Conservation (phyloP, 2,113 vertebrate species). For the Vombatus ursinus region DNA sequence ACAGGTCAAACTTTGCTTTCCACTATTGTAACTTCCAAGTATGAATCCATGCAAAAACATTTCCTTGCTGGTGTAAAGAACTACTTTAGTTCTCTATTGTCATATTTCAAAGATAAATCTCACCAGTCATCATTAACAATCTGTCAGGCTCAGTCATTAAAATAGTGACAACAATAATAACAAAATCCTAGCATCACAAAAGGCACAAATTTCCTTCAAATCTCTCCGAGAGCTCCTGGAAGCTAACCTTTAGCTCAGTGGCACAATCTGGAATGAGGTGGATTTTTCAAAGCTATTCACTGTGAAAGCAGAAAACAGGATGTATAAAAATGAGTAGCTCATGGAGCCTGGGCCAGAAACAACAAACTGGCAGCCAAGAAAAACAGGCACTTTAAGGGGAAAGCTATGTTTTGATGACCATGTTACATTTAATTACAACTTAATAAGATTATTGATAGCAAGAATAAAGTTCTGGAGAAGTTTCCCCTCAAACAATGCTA, state of each 20-base stretch:
- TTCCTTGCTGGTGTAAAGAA: slow-evolving; percentile 23
- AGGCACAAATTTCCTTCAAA: not conserved
- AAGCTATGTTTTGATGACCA: slow-evolving; percentile 70
- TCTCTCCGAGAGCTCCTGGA: slow-evolving; percentile 7
- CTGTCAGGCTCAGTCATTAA: not conserved
- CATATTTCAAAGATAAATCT: slow-evolving; percentile 23
- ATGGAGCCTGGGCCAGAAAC: slow-evolving; percentile 67
- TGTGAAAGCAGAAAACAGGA: slow-evolving; percentile 80
- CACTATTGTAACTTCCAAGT: not conserved
- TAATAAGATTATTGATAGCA: slow-evolving; percentile 64
- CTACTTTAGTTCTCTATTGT: not conserved
- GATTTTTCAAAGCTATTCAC: slow-evolving; percentile 69
- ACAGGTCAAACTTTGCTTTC: not conserved
- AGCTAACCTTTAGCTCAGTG: not conserved
- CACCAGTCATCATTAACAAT: not conserved
- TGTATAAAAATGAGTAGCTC: slow-evolving; percentile 72
- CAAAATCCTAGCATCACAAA: not conserved
- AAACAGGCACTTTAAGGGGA: slow-evolving; percentile 76
- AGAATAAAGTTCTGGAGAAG: slow-evolving; percentile 64
- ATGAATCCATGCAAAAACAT: not conserved
- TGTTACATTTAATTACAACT: slow-evolving; percentile 80
- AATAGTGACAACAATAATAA: not conserved
- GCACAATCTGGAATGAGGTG: slow-evolving; percentile 42
- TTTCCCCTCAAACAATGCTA: slow-evolving; percentile 28
- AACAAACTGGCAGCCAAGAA: slow-evolving; percentile 75